Base-by-base conservation (phyloP, 2,797 vertebrate genomes). In the Ambastaia sidthimunki region DNA sequence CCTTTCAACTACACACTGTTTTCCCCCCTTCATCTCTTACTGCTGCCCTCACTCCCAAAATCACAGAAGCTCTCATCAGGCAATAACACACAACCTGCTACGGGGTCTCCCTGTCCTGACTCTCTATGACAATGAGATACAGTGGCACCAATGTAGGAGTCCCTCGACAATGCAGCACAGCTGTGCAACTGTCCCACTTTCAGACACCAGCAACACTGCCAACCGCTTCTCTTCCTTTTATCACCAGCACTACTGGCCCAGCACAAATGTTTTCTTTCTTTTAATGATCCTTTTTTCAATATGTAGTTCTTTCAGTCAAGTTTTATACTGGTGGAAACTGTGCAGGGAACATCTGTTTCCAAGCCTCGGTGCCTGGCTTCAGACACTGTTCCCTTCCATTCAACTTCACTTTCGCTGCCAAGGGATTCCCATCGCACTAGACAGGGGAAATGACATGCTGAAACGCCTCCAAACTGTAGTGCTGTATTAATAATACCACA, bases 181-280 rank as follows among this genome's bases (percentile, higher is more conserved):
- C 92, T 94, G 92, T 93, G 90, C 80, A 86, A 87, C 86, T 94
- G 93, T 91, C 92, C 93, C 91, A 94, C 90, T 93, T 94, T 93
- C 76, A 71, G 77, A 86, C 84, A 77, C 85, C 77, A 54, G 66
- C 62, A 82, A 81, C 69, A 65, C 66, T 52, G 73, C 52, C 41
- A 80, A 82, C 18, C 41, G 28, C 21, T 55, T 28, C 54, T 81
- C 83, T 80, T 9, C 52, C 72, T 28, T 71, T 82, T 80, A 81
- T 77, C 76, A 86, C 54, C n/a, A 60, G 23, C 68, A 77, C 34
- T 57, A 48, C 50, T 23, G 16, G 52, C 34, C 16, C 52, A 23
- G 44, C 50, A 59, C 60, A 72, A 79, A 60, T 77, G 37, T 47
- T 78, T 81, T 13, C 37, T 73, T 85, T 81, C 78, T 62, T 47